These are phyloP conservation scores for Mormyrus iriodes DNA, from an alignment of 2,113 vertebrate species.

Conservation along the genomic window DNA sequence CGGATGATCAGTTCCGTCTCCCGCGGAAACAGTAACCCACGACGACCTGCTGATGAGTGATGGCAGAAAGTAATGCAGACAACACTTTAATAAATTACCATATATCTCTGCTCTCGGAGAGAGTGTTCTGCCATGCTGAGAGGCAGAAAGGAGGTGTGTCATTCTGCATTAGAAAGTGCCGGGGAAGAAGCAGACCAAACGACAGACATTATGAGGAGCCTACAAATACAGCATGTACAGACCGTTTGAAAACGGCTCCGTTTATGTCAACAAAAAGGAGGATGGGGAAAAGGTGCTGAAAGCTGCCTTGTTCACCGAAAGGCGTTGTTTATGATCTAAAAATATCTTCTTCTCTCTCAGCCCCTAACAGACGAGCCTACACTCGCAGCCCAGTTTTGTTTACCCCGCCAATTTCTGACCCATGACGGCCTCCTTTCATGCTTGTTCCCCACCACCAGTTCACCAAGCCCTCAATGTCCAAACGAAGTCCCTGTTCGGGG, in stretches of 20 bases:
- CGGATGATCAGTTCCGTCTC: not conserved
- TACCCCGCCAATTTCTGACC: not conserved
- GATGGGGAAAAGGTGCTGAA: not conserved
- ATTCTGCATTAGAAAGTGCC: not conserved
- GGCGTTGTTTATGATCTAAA: not conserved
- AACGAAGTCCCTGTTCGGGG: not conserved
- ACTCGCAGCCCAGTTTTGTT: not conserved
- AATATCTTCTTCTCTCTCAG: not conserved
- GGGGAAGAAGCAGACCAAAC: not conserved
- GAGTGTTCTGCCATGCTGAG: not conserved
- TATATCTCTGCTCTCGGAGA: not conserved
- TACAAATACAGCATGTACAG: not conserved
- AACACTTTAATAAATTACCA: not conserved
- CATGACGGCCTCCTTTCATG: not conserved
- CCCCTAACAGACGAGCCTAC: not conserved
- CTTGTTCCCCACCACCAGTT: not conserved
- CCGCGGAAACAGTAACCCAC: not conserved
- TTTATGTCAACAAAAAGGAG: not conserved
- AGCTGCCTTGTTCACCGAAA: not conserved
- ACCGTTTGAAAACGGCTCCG: not conserved
- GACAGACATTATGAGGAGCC: not conserved
- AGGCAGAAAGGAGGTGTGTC: not conserved
- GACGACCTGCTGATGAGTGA: not conserved
- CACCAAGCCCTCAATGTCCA: not conserved
- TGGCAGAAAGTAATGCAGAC: not conserved